Conservation (phyloP, 2,888 invertebrate species). For the Pseudeuparius sepicola region DNA sequence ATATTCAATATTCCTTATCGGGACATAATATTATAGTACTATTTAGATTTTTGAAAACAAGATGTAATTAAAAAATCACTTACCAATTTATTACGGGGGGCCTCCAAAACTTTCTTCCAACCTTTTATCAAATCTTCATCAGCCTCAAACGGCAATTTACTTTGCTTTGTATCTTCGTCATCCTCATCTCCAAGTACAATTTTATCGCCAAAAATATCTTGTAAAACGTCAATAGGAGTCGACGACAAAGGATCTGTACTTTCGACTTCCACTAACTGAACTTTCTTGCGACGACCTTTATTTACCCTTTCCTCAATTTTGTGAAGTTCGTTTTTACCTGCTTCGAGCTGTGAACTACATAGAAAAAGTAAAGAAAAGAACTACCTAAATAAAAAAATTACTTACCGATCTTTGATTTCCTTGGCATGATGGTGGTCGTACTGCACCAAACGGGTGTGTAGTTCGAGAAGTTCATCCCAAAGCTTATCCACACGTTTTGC, state of each 20-base stretch:
- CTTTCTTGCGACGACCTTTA: slow-evolving; percentile 30
- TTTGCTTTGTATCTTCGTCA: too few species aligned
- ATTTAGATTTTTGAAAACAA: too few species aligned
- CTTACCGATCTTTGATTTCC: slow-evolving; percentile 17
- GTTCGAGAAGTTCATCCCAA: slow-evolving; percentile 32
- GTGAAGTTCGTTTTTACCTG: slow-evolving; percentile 16
- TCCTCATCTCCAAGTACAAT: too few species aligned
- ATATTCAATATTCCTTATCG: too few species aligned
- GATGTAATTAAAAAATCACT: too few species aligned
- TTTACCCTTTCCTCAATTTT: slow-evolving; percentile 31
- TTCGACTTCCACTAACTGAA: slow-evolving; percentile 14
- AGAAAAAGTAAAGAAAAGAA: not conserved
- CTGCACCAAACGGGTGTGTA: slow-evolving; percentile 28
- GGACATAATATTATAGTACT: too few species aligned
- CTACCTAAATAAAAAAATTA: too few species aligned
- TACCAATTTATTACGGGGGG: not conserved
- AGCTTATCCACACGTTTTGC: slow-evolving; percentile 58
- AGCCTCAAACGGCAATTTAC: not conserved
- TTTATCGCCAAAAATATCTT: too few species aligned
- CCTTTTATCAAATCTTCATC: not conserved
- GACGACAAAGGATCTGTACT: too few species aligned
- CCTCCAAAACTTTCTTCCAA: not conserved
- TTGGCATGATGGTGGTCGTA: slow-evolving; percentile 23
- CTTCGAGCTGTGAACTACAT: not conserved
- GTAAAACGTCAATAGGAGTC: too few species aligned